A percentile compares a stretch with the other conserved stretches of the same genome.
These are phyloP conservation scores for Tenthredo distinguenda DNA, from an alignment of 2,888 invertebrate genomes.

Conservation along the genomic window DNA sequence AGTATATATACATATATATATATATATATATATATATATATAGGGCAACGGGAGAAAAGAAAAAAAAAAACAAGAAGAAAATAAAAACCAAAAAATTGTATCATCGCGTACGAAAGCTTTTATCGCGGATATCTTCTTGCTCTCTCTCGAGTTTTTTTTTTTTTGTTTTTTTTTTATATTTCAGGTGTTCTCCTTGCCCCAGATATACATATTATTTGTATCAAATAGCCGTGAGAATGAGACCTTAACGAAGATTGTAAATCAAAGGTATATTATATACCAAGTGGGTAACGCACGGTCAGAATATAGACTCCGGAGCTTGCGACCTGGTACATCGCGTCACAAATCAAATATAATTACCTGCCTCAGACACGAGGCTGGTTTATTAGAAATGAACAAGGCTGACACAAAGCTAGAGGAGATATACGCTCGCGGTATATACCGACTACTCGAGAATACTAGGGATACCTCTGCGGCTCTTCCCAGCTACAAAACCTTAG, in stretches of 20 bases:
- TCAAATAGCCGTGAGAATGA: constrained; percentile 19
- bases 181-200: neutral
- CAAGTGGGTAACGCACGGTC: neutral
- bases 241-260: constrained; percentile 39
- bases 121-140: neutral
- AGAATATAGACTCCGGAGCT: neutral
- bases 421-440: neutral
- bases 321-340: constrained; percentile 37
- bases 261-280: constrained; percentile 14
- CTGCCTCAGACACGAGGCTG: constrained; percentile 25
- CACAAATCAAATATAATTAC: constrained; percentile 52
- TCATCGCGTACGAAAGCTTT: neutral
- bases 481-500: constrained; percentile 12
- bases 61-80: neutral
- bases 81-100: neutral
- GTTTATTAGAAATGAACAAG: constrained; percentile 46
- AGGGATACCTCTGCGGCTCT: neutral
- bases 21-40: neutral
- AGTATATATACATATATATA: neutral
- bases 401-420: constrained; percentile 36
- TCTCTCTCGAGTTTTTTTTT: neutral
- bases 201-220: neutral
- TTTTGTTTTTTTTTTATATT: neutral
- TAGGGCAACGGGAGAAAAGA: neutral
- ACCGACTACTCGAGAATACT: neutral